Conservation (phyloP, 2,113 vertebrate genomes). For the Charina bottae region DNA sequence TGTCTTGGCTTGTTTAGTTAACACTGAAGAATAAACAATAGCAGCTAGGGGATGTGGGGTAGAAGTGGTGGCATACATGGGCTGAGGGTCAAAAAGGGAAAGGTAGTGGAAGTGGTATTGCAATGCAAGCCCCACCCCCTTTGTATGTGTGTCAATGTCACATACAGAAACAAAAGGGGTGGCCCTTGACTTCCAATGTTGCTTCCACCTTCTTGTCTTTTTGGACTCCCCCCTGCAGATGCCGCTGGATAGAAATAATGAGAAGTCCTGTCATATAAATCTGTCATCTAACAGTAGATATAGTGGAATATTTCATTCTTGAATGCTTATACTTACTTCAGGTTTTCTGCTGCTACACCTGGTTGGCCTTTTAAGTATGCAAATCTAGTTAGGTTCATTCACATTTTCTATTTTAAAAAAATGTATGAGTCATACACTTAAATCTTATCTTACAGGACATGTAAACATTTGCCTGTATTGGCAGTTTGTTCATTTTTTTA, state of each 20-base stretch:
- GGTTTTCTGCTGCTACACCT: background rate
- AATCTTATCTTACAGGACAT: background rate
- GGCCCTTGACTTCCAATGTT: background rate
- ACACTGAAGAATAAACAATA: too few species aligned
- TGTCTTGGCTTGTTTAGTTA: background rate
- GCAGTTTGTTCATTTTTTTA: slow-evolving; percentile 2
- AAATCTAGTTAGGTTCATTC: background rate
- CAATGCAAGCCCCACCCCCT: background rate
- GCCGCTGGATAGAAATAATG: background rate
- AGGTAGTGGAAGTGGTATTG: background rate
- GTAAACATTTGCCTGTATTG: background rate
- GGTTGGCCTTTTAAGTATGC: background rate
- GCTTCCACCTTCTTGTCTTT: background rate
- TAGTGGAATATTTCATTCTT: background rate
- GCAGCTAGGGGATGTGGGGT: background rate
- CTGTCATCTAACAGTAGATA: background rate
- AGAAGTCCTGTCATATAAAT: background rate
- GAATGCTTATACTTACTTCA: background rate
- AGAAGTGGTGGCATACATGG: background rate
- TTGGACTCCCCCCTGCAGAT: background rate
- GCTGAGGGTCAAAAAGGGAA: background rate
- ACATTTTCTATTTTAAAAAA: background rate
- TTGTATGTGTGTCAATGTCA: too few species aligned
- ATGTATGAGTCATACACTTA: background rate
- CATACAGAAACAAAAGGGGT: background rate